Percentiles rank a stretch among this genome's conserved stretches.
phyloP scores from a whole-genome alignment of 2,797 vertebrate species.

The Lepus townsendii region DNA sequence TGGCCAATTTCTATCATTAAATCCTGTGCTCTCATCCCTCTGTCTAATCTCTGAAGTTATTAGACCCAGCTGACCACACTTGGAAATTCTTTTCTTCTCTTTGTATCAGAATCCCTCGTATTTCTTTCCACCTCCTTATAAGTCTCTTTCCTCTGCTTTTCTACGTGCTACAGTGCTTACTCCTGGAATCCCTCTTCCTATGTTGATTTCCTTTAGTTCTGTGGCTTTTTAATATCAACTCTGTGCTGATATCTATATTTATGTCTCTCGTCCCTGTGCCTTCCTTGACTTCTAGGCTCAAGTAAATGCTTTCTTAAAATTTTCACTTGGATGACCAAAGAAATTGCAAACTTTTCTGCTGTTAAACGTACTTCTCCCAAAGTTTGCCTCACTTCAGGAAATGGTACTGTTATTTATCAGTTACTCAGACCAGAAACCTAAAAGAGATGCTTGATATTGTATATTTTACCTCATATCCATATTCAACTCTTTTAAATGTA shows the following conservation, averaged over 20 bases:
- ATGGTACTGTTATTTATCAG: neutral
- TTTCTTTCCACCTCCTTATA: neutral
- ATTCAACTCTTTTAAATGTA: neutral
- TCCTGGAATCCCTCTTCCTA: neutral
- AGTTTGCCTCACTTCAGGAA: conserved; percentile 18
- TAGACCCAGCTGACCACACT: neutral
- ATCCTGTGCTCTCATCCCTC: neutral
- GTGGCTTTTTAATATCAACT: neutral
- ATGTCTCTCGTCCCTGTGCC: neutral
- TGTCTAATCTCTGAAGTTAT: neutral
- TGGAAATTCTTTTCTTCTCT: conserved; percentile 16
- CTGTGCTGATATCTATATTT: neutral
- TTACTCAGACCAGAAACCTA: neutral
- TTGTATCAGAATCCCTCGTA: neutral
- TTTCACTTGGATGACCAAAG: conserved; percentile 21
- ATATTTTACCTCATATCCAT: neutral
- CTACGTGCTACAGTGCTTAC: neutral
- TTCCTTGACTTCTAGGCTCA: neutral
- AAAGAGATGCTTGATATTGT: neutral
- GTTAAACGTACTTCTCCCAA: neutral
- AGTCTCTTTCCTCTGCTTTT: neutral
- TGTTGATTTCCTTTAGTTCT: neutral
- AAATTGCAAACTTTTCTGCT: conserved; percentile 12
- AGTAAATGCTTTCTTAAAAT: neutral
- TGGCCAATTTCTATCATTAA: neutral